Percentiles rank a stretch among this genome's conserved stretches.
These are phyloP conservation scores for Drosophila eohydei DNA, from an alignment of 2,888 invertebrate genomes.

Conservation along the genomic window DNA sequence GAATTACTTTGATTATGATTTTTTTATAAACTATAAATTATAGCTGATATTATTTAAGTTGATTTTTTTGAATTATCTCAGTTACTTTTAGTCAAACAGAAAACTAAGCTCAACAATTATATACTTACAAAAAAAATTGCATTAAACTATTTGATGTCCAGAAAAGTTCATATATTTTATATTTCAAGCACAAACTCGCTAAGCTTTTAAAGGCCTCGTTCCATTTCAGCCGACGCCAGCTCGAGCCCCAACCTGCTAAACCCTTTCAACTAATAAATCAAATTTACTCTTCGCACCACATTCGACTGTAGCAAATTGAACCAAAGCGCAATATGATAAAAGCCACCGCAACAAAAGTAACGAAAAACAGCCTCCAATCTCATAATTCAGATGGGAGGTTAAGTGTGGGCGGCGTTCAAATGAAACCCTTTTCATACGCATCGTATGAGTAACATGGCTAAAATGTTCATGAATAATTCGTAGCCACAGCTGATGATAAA, in stretches of 20 bases:
- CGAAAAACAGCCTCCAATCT: conserved; percentile 35
- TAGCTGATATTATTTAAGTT: neutral
- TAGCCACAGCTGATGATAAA: conserved; percentile 76
- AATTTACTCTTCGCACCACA: conserved; percentile 71
- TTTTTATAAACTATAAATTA: neutral
- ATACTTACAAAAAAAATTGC: no score
- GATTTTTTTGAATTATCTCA: neutral
- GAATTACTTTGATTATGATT: neutral
- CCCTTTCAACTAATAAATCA: conserved; percentile 58
- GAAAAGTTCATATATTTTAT: neutral
- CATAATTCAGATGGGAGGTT: conserved; percentile 64
- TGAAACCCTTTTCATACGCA: conserved; percentile 69
- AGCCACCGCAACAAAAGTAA: conserved; percentile 29
- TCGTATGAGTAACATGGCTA: conserved; percentile 76
- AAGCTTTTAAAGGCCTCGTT: neutral
- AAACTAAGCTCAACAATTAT: no score
- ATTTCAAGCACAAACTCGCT: no score
- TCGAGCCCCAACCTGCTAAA: conserved; percentile 3
- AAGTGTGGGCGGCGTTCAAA: conserved; percentile 23
- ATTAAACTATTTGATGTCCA: neutral
- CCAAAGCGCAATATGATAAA: conserved; percentile 60
- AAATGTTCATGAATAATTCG: conserved; percentile 81
- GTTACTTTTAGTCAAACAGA: no score
- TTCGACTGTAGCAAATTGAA: conserved; percentile 29
- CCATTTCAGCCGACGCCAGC: conserved; percentile 4